phyloP scores from a whole-genome alignment of 2,113 vertebrate species.

The human (Homo sapiens) region GRCh38 chr2:37470001-37470500 shows the following conservation, averaged over 20 bases:
- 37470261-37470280: background rate
- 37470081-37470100: background rate
- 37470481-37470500: background rate
- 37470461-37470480: background rate
- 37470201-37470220: conserved; percentile 21
- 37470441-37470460: background rate
- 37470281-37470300: background rate
- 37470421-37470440: background rate
- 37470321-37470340: background rate
- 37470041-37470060: background rate
- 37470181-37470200: background rate
- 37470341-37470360: background rate
- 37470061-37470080: background rate
- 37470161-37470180: background rate
- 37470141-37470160: background rate
- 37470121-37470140: background rate
- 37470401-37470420: background rate
- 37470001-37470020: background rate
- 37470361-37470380: background rate
- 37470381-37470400: background rate
- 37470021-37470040: background rate
- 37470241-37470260: background rate
- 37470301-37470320: background rate
- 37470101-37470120: background rate
- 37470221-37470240: background rate